Evolutionary conservation across 1,140 invertebrate species (phyloP).

Genomic region (Penaeus vannamei): DNA sequence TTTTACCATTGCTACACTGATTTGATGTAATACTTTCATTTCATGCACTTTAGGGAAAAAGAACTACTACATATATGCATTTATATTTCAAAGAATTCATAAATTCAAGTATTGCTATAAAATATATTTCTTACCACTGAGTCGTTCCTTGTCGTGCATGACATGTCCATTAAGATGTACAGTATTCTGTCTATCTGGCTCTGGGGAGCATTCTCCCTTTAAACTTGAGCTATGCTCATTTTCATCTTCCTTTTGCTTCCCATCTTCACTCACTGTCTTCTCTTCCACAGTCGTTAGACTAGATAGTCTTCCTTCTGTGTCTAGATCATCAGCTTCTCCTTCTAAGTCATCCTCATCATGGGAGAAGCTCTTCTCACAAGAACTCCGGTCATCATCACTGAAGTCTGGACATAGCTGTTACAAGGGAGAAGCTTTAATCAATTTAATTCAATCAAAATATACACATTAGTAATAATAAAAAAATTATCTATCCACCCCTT

Average conservation of each 20-base stretch:
- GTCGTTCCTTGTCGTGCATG: constrained; percentile 45
- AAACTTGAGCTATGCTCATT: constrained; percentile 35
- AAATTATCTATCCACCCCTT: too few species aligned
- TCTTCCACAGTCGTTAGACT: constrained; percentile 54
- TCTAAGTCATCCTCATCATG: constrained; percentile 62
- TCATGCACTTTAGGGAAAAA: too few species aligned
- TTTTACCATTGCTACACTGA: too few species aligned
- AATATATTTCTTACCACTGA: constrained; percentile 41
- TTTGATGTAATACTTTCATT: too few species aligned
- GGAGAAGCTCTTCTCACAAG: constrained; percentile 54
- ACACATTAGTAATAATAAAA: not conserved
- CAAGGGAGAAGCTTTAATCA: not conserved
- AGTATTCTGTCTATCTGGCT: constrained; percentile 54
- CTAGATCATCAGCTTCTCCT: constrained; percentile 37
- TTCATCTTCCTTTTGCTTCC: constrained; percentile 31
- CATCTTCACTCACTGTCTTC: constrained; percentile 51
- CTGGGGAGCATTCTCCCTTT: constrained; percentile 51
- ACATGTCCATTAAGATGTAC: constrained; percentile 54
- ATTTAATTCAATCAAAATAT: too few species aligned
- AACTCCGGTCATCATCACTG: constrained; percentile 60
- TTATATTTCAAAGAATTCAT: not conserved
- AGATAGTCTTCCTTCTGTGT: constrained; percentile 35
- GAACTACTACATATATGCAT: too few species aligned
- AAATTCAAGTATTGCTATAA: not conserved
- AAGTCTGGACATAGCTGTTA: constrained; percentile 27